Evolutionary conservation across 2,113 vertebrate species (phyloP).

Genomic region (Mesocricetus auratus): DNA sequence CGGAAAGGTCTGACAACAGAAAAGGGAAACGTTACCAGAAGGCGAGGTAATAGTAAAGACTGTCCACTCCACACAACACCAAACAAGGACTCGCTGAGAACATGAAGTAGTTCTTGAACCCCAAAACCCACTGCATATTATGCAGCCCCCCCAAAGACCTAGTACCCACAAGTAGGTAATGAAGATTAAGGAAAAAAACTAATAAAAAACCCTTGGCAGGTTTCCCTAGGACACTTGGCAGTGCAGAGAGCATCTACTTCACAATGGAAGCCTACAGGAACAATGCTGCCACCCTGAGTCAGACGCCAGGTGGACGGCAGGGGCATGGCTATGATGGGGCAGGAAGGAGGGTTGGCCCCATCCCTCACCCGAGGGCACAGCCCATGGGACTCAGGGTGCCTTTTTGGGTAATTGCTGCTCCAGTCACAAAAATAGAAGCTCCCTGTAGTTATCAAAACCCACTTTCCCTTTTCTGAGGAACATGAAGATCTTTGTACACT

Average conservation of each 20-base stretch:
- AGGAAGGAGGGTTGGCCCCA: background rate
- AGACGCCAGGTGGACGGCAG: background rate
- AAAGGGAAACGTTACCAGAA: background rate
- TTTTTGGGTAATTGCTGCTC: background rate
- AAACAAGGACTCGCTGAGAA: rapidly evolving
- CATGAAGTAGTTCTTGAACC: background rate
- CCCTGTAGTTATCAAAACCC: background rate
- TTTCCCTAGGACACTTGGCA: background rate
- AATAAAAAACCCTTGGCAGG: background rate
- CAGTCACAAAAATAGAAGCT: slow-evolving; percentile 15
- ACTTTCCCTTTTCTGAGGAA: background rate
- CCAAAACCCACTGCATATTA: background rate
- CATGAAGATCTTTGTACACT: background rate
- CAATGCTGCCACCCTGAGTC: background rate
- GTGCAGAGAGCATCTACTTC: background rate
- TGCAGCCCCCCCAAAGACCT: too few species aligned
- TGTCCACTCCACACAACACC: background rate
- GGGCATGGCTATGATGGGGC: background rate
- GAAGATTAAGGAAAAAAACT: background rate
- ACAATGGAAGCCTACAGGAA: background rate
- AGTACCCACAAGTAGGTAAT: background rate
- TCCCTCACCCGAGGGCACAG: background rate
- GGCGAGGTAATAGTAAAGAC: background rate
- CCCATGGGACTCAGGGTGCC: background rate
- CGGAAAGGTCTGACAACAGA: slow-evolving; percentile 93